Evolutionary conservation across 2,113 vertebrate species (phyloP), one percentile per base, ranked within the genome.

Genomic region (Pavo muticus): DNA sequence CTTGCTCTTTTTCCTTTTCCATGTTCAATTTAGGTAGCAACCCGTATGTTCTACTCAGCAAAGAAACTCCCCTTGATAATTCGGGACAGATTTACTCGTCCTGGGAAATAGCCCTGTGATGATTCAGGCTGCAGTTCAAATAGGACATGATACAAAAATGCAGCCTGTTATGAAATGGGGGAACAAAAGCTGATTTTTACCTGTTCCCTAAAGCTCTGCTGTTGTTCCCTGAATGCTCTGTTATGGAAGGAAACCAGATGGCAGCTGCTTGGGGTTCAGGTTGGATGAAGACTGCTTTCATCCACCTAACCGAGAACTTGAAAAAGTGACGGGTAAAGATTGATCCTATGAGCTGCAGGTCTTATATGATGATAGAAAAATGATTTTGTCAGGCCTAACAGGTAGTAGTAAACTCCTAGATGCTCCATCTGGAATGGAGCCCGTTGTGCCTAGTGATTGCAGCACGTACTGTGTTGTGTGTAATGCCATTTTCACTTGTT

Each of bases 401-500:
- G 25, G 11, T 56, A 8, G 1, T 50, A 88, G 61, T 44, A 69
- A 81, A 54, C 45, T 84, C 76, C 73, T 84, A 65, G 69, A 6
- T 72, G 69, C 65, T 95, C 76, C 69, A 75, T 81, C 37, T 77
- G 73, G 76, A 84, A 84, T 84, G 10, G 83, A 91, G 88, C 18
- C 88, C 40, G 0, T 82, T n/a, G 69, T 0, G 2, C 88, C 79
- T 93, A 69, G 76, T 0, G 42, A 57, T 42, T 91, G 67, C 60
- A 93, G 73, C 82, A 70, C 60, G 0, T 90, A 85, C 83, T 93
- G 72, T 95, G 93, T 95, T 93, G 88, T 97, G 94, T 37, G 27
- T 97, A 97, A 96, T 84, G 94, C 74, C n/a, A 15, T 95, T 95
- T 97, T 97, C 96, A 89, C 79, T 97, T 97, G 77, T 97, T 97